Conservation (phyloP, 2,113 vertebrate genomes). For the Rhinogobius similis region DNA sequence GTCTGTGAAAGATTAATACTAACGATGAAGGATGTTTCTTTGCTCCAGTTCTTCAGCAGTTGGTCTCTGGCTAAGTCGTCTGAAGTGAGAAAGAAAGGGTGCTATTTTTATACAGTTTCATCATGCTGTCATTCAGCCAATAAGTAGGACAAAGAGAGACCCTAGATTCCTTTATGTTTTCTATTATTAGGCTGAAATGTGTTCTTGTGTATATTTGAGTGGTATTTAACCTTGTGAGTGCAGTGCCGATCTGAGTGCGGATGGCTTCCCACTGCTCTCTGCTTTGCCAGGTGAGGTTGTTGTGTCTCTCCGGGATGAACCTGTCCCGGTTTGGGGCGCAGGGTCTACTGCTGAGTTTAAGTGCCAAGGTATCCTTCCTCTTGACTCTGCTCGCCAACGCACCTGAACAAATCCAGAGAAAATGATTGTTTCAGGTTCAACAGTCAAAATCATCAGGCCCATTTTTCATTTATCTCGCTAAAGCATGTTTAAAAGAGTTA, state of each 20-base stretch:
- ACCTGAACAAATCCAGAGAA: conserved; percentile 70
- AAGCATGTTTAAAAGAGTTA: too few species aligned
- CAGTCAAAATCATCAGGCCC: background rate
- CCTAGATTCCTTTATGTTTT: conserved; percentile 18
- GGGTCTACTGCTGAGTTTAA: conserved; percentile 86
- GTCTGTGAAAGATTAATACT: conserved; percentile 54
- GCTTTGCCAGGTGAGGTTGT: conserved; percentile 89
- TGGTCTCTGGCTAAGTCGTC: conserved; percentile 95
- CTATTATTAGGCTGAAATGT: background rate
- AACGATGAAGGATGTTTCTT: conserved; percentile 96
- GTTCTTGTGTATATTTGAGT: background rate
- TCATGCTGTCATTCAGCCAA: conserved; percentile 40
- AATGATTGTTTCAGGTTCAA: background rate
- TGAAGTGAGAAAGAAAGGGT: conserved; percentile 51
- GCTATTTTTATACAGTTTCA: conserved; percentile 65
- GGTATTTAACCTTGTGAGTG: conserved; percentile 84
- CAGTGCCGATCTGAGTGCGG: conserved; percentile 91
- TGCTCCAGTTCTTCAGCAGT: conserved; percentile 95
- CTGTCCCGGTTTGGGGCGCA: conserved; percentile 77
- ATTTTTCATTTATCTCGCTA: too few species aligned
- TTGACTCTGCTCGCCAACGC: conserved; percentile 91
- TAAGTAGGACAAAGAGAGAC: conserved; percentile 58
- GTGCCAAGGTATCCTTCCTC: conserved; percentile 94
- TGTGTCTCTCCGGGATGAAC: conserved; percentile 70
- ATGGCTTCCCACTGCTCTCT: conserved; percentile 97